phyloP scores from a whole-genome alignment of 1,140 invertebrate genomes.

The Rhyzopertha dominica region DNA sequence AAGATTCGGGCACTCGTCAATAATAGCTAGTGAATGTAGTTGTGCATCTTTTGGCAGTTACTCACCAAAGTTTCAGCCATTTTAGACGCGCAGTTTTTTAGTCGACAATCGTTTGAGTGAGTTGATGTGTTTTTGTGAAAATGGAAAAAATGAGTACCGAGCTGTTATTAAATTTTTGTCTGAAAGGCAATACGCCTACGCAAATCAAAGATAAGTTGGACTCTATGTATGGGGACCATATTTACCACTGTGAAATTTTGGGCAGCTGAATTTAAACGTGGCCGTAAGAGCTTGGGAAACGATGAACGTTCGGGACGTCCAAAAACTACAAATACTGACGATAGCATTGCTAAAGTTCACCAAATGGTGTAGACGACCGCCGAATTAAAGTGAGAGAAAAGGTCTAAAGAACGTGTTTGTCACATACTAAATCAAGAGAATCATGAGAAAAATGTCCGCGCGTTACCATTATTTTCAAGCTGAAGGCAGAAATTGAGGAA shows the following conservation, averaged over 20 bases:
- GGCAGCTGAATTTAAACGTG: constrained; percentile 39
- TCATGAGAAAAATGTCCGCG: no score
- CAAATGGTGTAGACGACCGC: constrained; percentile 26
- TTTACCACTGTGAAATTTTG: constrained; percentile 34
- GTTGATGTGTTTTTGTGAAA: constrained; percentile 24
- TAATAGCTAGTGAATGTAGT: constrained; percentile 3
- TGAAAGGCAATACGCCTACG: constrained; percentile 26
- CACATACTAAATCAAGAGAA: no score
- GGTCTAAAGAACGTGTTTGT: no score
- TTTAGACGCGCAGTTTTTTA: no score
- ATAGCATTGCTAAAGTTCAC: constrained; percentile 34
- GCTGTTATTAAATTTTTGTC: constrained; percentile 23
- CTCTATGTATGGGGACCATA: constrained; percentile 34
- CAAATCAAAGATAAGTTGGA: constrained; percentile 24
- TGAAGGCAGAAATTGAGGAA: constrained; percentile 34
- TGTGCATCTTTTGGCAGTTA: not conserved
- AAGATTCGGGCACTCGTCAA: constrained; percentile 9
- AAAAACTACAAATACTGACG: constrained; percentile 27
- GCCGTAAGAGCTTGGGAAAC: constrained; percentile 29
- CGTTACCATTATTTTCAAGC: no score
- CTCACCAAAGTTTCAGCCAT: constrained; percentile 8
- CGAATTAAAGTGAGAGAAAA: constrained; percentile 12
- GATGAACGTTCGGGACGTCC: constrained; percentile 27
- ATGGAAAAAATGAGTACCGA: constrained; percentile 23
- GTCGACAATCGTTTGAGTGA: constrained; percentile 10